phyloP scores from a whole-genome alignment of 2,888 invertebrate species.

The Odontothrips loti region DNA sequence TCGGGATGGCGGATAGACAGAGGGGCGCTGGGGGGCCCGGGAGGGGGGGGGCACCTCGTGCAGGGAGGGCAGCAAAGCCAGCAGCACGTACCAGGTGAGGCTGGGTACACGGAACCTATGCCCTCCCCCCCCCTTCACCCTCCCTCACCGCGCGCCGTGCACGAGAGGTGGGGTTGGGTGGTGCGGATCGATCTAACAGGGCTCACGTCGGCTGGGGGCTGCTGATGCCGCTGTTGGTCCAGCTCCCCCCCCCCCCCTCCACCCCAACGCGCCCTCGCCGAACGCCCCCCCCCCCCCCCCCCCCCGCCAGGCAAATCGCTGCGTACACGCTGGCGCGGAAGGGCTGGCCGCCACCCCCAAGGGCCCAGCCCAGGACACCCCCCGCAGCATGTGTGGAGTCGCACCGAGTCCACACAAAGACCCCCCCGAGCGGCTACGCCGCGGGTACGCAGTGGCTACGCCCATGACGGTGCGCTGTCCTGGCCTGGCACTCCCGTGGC shows the following conservation, averaged over 20 bases:
- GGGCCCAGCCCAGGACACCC: too few relatives aligned
- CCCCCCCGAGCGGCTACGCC: too few relatives aligned
- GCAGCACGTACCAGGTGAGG: neutral
- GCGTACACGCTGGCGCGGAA: too few relatives aligned
- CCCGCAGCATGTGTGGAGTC: too few relatives aligned
- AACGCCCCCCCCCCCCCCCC: neutral
- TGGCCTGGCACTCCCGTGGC: too few relatives aligned
- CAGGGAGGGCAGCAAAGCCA: neutral
- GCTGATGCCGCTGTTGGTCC: too few relatives aligned
- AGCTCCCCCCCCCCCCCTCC: neutral
- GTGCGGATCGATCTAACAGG: neutral
- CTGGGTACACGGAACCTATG: neutral
- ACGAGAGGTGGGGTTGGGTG: neutral
- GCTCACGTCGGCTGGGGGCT: neutral
- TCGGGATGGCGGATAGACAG: neutral
- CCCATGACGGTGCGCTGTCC: too few relatives aligned
- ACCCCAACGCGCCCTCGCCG: neutral
- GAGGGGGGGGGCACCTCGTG: neutral
- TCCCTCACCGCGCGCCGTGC: neutral
- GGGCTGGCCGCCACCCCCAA: too few relatives aligned
- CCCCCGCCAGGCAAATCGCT: neutral
- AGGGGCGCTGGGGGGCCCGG: neutral
- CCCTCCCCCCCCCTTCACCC: neutral
- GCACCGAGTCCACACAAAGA: too few relatives aligned
- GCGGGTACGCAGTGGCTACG: too few relatives aligned